phyloP scores from a whole-genome alignment of 1,140 invertebrate species.

The Cyclina sinensis region DNA sequence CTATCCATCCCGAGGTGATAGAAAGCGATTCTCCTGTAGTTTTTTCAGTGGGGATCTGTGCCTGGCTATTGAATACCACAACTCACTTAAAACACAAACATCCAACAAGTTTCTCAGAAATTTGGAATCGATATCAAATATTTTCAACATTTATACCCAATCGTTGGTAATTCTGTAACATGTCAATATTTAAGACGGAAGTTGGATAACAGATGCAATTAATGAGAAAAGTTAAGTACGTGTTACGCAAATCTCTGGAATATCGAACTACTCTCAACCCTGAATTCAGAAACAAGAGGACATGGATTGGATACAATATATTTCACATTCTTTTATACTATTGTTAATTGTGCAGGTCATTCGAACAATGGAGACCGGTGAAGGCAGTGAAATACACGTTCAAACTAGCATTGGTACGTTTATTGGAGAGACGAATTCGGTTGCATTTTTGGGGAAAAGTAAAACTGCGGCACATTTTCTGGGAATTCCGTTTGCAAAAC shows the following conservation, averaged over 20 bases:
- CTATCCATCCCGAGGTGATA: no score
- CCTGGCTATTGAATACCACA: not conserved
- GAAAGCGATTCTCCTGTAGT: no score
- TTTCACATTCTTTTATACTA: not conserved
- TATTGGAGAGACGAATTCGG: not conserved
- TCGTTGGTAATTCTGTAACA: not conserved
- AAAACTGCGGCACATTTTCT: conserved; percentile 94
- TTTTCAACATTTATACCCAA: not conserved
- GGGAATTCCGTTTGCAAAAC: conserved; percentile 96
- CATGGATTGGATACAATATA: not conserved
- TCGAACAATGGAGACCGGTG: not conserved
- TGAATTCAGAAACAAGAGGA: not conserved
- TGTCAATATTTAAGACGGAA: not conserved
- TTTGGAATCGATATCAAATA: not conserved
- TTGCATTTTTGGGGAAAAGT: conserved; percentile 87
- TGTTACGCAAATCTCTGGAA: not conserved
- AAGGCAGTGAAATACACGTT: not conserved
- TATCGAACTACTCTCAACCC: not conserved
- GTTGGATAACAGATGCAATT: not conserved
- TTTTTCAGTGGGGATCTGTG: no score
- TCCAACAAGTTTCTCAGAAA: not conserved
- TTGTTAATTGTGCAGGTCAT: not conserved
- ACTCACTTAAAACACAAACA: not conserved
- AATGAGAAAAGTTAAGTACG: not conserved
- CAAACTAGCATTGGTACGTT: conserved; percentile 34